Percentiles rank a stretch among this genome's conserved stretches.
These are phyloP conservation scores for Coracopsis vasa DNA, from an alignment of 2,113 vertebrate species.

Conservation along the genomic window DNA sequence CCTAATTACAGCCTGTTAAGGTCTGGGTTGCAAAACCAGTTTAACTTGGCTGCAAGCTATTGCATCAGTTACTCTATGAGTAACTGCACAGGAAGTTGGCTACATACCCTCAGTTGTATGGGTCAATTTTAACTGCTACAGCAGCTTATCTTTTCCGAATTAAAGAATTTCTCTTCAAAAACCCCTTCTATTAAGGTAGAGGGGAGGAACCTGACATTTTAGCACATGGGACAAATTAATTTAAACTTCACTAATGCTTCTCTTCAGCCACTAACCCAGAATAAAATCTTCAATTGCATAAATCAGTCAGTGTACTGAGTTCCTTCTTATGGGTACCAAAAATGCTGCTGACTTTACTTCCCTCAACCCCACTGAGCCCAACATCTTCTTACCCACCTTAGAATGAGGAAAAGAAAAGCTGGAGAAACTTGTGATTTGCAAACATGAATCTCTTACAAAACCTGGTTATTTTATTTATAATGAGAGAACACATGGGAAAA, in stretches of 20 bases:
- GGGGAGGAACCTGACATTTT: background rate
- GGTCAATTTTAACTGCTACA: constrained; percentile 9
- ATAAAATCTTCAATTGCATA: background rate
- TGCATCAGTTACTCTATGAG: constrained; percentile 41
- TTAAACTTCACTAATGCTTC: background rate
- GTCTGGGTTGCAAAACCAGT: background rate
- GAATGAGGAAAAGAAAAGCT: background rate
- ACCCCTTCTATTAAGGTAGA: background rate
- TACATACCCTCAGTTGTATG: background rate
- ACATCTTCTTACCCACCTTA: background rate
- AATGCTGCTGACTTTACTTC: background rate
- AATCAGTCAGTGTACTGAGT: background rate
- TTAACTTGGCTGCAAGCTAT: background rate
- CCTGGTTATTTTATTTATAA: background rate
- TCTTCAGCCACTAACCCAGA: background rate
- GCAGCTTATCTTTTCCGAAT: background rate
- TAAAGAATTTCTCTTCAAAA: background rate
- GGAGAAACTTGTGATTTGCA: background rate
- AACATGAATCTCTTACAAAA: background rate
- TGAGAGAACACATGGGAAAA: background rate
- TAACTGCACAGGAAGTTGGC: background rate
- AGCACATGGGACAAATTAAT: background rate
- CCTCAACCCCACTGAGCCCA: background rate
- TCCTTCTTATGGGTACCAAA: background rate
- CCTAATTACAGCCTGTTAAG: background rate